phyloP scores from a whole-genome alignment of 2,888 invertebrate species.

The Melitaea athalia region DNA sequence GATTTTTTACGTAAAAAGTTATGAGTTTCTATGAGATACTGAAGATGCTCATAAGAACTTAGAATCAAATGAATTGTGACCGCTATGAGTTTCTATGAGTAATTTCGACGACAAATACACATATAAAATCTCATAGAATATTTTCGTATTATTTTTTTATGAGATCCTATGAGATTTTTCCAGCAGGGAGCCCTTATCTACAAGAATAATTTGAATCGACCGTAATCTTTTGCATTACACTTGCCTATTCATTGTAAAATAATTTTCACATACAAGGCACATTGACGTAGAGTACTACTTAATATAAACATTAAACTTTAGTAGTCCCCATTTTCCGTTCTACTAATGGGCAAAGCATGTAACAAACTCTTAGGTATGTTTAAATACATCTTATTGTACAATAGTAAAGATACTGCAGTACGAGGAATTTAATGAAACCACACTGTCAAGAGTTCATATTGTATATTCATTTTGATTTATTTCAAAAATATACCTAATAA shows the following conservation, averaged over 20 bases:
- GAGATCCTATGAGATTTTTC: too few species aligned
- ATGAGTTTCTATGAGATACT: too few species aligned
- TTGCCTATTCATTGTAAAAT: conserved; percentile 41
- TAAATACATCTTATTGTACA: conserved; percentile 9
- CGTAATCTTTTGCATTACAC: conserved; percentile 34
- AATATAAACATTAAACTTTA: conserved; percentile 78
- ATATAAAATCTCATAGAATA: too few species aligned
- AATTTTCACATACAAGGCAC: conserved; percentile 45
- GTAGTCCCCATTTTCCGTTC: conserved; percentile 55
- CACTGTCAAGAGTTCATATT: conserved; percentile 25
- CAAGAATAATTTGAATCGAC: conserved; percentile 30
- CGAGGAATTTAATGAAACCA: conserved; percentile 44
- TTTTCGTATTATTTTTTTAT: too few species aligned
- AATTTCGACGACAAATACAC: too few species aligned
- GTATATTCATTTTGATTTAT: conserved; percentile 10
- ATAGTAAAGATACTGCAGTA: conserved; percentile 46
- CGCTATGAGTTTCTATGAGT: too few species aligned
- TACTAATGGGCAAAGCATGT: conserved; percentile 81
- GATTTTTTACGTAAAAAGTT: too few species aligned
- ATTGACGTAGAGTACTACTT: conserved; percentile 43
- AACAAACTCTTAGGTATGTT: conserved; percentile 53
- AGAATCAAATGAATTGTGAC: too few species aligned
- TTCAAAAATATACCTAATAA: neutral
- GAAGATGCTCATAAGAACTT: too few species aligned
- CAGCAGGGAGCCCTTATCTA: too few species aligned